Conservation (phyloP, 1,140 invertebrate species). For the Brachionus calyciflorus region DNA sequence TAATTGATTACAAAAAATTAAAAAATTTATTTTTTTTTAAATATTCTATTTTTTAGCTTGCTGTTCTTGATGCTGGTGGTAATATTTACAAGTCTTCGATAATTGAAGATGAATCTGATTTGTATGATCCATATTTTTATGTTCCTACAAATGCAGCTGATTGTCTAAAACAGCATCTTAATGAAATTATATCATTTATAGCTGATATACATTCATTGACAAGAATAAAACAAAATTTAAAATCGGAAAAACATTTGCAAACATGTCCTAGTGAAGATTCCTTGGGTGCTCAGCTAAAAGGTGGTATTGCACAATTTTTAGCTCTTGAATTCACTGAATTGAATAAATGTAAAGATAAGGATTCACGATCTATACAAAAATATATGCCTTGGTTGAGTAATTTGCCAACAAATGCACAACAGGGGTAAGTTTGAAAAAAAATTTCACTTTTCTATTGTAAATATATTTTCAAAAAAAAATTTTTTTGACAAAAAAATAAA, state of each 20-base stretch:
- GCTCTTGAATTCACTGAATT: constrained; percentile 81
- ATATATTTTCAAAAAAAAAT: constrained; percentile 5
- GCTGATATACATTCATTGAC: constrained; percentile 91
- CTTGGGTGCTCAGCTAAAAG: constrained; percentile 87
- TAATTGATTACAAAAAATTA: constrained; percentile 54
- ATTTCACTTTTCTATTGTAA: constrained; percentile 61
- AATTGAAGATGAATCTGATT: constrained; percentile 29
- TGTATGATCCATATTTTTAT: constrained; percentile 45
- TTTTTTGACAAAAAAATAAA: constrained; percentile 64
- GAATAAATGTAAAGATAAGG: constrained; percentile 38
- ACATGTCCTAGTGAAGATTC: constrained; percentile 71
- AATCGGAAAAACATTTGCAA: constrained; percentile 46
- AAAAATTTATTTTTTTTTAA: constrained; percentile 12
- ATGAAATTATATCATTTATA: constrained; percentile 91
- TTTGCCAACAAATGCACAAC: constrained; percentile 76
- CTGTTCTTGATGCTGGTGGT: constrained; percentile 73
- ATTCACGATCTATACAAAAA: constrained; percentile 67
- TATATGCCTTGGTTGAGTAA: constrained; percentile 89
- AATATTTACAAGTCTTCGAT: constrained; percentile 59
- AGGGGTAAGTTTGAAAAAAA: constrained; percentile 68
- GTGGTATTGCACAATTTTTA: constrained; percentile 87
- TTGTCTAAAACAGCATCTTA: constrained; percentile 82
- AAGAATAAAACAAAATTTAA: constrained; percentile 79
- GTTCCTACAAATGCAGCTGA: constrained; percentile 81
- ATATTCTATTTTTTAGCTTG: constrained; percentile 56